Conservation (phyloP, 2,797 vertebrate species). For the Lacerta viridis region DNA sequence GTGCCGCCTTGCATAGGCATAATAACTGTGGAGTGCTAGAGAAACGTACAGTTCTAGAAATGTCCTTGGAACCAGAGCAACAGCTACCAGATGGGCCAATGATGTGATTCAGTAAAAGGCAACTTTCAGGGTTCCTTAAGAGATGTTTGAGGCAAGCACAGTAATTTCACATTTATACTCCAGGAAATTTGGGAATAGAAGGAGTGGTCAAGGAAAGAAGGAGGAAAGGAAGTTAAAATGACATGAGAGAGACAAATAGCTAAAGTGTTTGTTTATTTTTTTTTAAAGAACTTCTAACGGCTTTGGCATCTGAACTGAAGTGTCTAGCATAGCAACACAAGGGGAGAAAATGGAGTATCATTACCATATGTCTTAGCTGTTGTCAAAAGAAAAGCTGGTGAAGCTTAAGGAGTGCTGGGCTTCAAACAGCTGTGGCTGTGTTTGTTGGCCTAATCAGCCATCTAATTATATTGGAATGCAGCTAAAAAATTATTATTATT, state of each 20-base stretch:
- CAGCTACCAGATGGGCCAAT: too few relatives aligned
- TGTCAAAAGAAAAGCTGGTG: conserved; percentile 74
- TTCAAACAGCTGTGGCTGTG: conserved; percentile 85
- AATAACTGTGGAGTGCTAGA: too few relatives aligned
- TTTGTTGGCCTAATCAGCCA: conserved; percentile 86
- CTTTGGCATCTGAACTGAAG: conserved; percentile 70
- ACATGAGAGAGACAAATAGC: conserved; percentile 74
- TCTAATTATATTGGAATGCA: conserved; percentile 90
- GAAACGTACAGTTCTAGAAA: too few relatives aligned
- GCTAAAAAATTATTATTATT: conserved; percentile 77
- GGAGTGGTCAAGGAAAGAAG: conserved; percentile 47
- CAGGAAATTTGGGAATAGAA: background rate
- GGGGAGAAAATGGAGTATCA: conserved; percentile 74
- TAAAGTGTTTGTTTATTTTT: conserved; percentile 61
- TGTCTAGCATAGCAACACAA: conserved; percentile 62
- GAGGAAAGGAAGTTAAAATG: conserved; percentile 52
- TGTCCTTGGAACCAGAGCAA: too few relatives aligned
- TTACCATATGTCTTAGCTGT: conserved; percentile 75
- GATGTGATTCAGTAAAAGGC: too few relatives aligned
- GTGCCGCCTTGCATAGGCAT: too few relatives aligned
- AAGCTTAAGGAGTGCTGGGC: conserved; percentile 81
- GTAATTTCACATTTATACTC: background rate
- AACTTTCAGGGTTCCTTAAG: background rate
- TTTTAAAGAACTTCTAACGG: conserved; percentile 44
- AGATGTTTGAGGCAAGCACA: background rate